Evolutionary conservation across 2,113 vertebrate genomes (phyloP), one percentile per base, ranked within the genome.

Genomic region (Progne subis): DNA sequence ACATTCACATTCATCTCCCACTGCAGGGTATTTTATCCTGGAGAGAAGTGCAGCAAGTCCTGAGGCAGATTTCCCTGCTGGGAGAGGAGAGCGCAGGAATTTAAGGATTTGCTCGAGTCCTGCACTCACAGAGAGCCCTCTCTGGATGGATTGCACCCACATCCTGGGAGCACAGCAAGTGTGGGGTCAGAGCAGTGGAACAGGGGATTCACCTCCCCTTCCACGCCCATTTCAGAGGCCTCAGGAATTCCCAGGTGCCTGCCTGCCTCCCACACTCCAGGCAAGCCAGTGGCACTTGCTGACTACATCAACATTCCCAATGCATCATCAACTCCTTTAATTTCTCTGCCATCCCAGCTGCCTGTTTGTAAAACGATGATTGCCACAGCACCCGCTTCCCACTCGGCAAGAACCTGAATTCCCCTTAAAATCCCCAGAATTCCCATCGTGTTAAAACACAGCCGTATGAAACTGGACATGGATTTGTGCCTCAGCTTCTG

Each of bases 81-180:
- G 76, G 23, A 82, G 43, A 34, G 32, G 32, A 39, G 39, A 79
- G 32, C n/a, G 31, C 57, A 60, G 57, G 34, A 37, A 60, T 25
- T 25, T 5, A 17, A 25, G 57, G n/a, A 26, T 26, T 37, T 60
- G 10, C n/a, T 17, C 10, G 56, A 34, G 9, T 34, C n/a, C 56
- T 34, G n/a, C 57, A 60, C 57, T 60, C 5, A 60, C 57, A 60
- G n/a, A 17, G 57, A 18, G 23, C 25, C 23, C n/a, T 59, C 56
- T 37, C 57, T 37, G 57, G 7, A 6, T 12, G 29, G 44, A 25
- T 0, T 49, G 26, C 34, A 37, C 34, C 20, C 39, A 15, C 31
- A 16, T 9, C 18, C 76, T 28, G 3, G 15, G n/a, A 80, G 6
- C 4, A 4, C 2, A 3, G 2, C 0, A 0, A 3, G 14, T 7